Evolutionary conservation across 2,888 invertebrate genomes (phyloP), one percentile per base, ranked within the genome.

Genomic region (Acronicta alni): DNA sequence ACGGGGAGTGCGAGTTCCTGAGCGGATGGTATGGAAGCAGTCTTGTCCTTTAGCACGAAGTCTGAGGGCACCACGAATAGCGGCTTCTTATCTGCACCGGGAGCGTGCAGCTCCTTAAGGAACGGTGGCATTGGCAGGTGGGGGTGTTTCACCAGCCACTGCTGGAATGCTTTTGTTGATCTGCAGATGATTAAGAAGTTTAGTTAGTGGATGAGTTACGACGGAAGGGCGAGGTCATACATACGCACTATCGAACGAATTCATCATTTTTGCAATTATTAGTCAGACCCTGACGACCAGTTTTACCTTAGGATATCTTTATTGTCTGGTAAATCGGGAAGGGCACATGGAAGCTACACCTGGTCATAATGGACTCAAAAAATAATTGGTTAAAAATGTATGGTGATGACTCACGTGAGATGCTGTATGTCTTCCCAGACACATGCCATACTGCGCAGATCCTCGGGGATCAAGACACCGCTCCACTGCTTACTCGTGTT

Each of bases 381-480:
- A 8, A 37, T 16, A 15, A 38, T 44, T 57, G 20, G 12, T 6
- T 9, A 32, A 15, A 37, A 10, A 32, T 1, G 6, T 1, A 23
- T 32, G 6, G 5, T 9, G 8, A n/a, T 8, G 10, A 77, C 89
- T 84, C 67, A 95, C 95, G 95, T 94, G 7, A 96, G 89, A 82
- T 96, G 92, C 17, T 94, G 92, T 42, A 96, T 95, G n/a, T 95
- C 95, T 14, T 95, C 92, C 95, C 95, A 96, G 1, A 96, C 95
- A 44, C 92, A 91, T 0, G 95, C 89, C 96, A 96, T 96, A 0
- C 93, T 89, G 56, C 94, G 92, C 16, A 96, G 82, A 43, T 96
- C 95, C 48, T 94, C 88, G 0, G 95, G 96, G 45, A 96, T 94
- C 62, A 91, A 82, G 54, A 95, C 95, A 9, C 89, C 83, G 30